Evolutionary conservation across 2,888 invertebrate genomes (phyloP).

Genomic region (Leptopilina myrica): DNA sequence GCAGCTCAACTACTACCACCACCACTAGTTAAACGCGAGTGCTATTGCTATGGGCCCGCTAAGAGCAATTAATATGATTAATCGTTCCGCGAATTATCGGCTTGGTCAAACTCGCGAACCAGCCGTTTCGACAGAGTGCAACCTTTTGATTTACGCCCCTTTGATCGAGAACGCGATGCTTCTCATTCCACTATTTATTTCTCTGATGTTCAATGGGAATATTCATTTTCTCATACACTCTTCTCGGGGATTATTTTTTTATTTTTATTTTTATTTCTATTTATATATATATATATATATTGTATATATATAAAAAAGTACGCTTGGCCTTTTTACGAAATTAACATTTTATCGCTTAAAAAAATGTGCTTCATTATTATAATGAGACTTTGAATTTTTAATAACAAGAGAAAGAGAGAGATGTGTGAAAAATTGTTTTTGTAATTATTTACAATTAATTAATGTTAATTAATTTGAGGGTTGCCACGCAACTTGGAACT

Average conservation of each 20-base stretch:
- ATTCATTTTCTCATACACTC: slow-evolving; percentile 15
- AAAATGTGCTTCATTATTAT: background rate
- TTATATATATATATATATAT: too few relatives aligned
- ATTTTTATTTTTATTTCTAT: too few relatives aligned
- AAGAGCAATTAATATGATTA: slow-evolving; percentile 73
- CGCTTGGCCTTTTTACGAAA: too few relatives aligned
- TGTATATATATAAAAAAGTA: too few relatives aligned
- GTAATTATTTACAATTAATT: too few relatives aligned
- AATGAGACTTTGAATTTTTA: too few relatives aligned
- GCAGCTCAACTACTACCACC: slow-evolving; percentile 61
- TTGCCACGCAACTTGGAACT: too few relatives aligned
- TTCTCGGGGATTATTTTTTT: background rate
- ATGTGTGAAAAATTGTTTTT: too few relatives aligned
- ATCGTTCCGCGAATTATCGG: slow-evolving; percentile 71
- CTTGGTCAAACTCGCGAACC: slow-evolving; percentile 49
- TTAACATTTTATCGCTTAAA: too few relatives aligned
- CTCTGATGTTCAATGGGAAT: slow-evolving; percentile 24
- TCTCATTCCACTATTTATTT: slow-evolving; percentile 23
- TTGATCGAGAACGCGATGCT: slow-evolving; percentile 36
- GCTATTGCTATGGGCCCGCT: slow-evolving; percentile 52
- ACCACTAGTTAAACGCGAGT: slow-evolving; percentile 49
- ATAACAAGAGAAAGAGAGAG: too few relatives aligned
- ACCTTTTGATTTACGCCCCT: slow-evolving; percentile 50
- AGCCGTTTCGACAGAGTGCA: slow-evolving; percentile 46
- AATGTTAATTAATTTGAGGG: too few relatives aligned